phyloP scores from a whole-genome alignment of 1,140 invertebrate genomes.

The Hetaerina americana region DNA sequence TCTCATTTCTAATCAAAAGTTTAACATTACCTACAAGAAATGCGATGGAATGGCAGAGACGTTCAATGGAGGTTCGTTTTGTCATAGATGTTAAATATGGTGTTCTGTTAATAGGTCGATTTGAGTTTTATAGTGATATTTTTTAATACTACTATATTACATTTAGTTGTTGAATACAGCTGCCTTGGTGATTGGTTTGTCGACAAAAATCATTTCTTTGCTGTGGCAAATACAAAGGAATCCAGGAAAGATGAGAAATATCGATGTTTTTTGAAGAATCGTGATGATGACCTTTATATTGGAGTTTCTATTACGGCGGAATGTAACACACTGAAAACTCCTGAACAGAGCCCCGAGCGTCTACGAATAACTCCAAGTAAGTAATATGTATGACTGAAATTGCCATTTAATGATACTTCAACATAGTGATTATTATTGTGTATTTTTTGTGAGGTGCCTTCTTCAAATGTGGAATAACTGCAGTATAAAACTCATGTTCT shows the following conservation, averaged over 20 bases:
- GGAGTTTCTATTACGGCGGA: conserved; percentile 85
- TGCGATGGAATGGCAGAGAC: conserved; percentile 75
- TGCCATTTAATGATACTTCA: neutral
- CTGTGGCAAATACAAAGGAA: conserved; percentile 87
- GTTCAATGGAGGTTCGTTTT: conserved; percentile 60
- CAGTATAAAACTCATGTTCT: neutral
- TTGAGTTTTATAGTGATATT: conserved; percentile 9
- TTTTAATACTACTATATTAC: conserved; percentile 16
- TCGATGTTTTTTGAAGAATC: conserved; percentile 83
- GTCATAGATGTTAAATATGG: conserved; percentile 10
- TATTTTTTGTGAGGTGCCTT: neutral
- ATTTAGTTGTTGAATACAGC: conserved; percentile 73
- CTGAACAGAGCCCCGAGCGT: conserved; percentile 84
- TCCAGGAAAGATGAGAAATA: conserved; percentile 88
- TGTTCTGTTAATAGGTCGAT: conserved; percentile 8
- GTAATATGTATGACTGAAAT: neutral
- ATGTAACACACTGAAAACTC: conserved; percentile 81
- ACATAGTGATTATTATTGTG: neutral
- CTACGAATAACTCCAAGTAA: conserved; percentile 71
- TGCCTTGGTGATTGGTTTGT: conserved; percentile 93
- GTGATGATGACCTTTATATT: conserved; percentile 83
- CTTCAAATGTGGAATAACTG: too few species aligned
- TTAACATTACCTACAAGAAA: conserved; percentile 84
- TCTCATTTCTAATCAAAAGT: conserved; percentile 93
- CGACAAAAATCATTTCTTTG: conserved; percentile 89